Evolutionary conservation across 2,797 vertebrate species (phyloP), one percentile per base, ranked within the genome.

Genomic region (Luscinia megarhynchos): DNA sequence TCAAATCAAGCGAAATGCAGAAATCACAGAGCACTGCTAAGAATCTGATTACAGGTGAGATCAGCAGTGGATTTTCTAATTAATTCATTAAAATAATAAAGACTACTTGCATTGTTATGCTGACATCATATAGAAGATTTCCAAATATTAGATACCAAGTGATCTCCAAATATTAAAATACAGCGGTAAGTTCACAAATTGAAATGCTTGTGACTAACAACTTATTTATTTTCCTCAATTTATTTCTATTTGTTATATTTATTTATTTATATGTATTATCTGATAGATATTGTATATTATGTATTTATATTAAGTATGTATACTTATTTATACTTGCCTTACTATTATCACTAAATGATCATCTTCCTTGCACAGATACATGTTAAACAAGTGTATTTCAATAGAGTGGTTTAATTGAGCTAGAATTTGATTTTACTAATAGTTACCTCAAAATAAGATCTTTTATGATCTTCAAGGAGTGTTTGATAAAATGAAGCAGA

Each of bases 1-100:
- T 98, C 97, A 99, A 99, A 96, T 99, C 99, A 97, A 99, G 97
- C 0, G 99, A 99, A 98, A 98, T 99, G 98, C 98, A 99, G 93
- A 99, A 99, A 93, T 99, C 99, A 81, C 98, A 99, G 95, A 99
- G 97, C 96, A 99, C 99, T 14, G 98, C 99, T 89, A 98, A 97
- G 84, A 99, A 98, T 89, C 97, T 99, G 92, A 97, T 98, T 84
- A 98, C 98, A 97, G 98, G 98, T 99, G 41, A 97, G 97, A 78
- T 67, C 53, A 76, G 17, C 43, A 62, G 61, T 10, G 9, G n/a
- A 43, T 92, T 86, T 88, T 63, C 30, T 46, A 57, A 81, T 82
- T 79, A 1, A 30, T 67, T 90, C 36, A 19, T 66, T 80, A 50
- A 86, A 70, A 76, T 68, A 32, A 41, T 30, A 11, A 53, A 58